phyloP scores from a whole-genome alignment of 2,888 invertebrate genomes.

The Heliconius ismenius region DNA sequence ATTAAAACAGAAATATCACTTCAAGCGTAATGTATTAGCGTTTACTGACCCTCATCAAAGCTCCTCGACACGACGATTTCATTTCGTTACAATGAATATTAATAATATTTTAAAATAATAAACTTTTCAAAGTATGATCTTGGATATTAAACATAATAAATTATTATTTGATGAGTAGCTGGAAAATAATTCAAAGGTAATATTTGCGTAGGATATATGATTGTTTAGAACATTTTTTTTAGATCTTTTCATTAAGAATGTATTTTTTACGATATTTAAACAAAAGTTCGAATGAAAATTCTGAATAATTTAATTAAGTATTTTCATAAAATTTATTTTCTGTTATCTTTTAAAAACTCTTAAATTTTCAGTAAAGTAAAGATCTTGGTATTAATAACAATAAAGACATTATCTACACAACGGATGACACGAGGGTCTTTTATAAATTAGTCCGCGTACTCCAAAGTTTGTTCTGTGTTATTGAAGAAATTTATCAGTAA shows the following conservation, averaged over 20 bases:
- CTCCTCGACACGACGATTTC: conserved; percentile 28
- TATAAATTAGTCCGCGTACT: background rate
- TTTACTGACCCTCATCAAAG: conserved; percentile 41
- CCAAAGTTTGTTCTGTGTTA: background rate
- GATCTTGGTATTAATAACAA: background rate
- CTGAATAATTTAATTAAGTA: no score
- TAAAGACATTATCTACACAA: background rate
- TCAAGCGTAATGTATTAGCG: conserved; percentile 42
- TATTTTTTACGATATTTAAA: background rate
- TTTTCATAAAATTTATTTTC: no score
- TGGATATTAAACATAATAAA: background rate
- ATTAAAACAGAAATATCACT: conserved; percentile 47
- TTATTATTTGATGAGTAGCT: background rate
- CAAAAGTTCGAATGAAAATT: background rate
- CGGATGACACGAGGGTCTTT: background rate
- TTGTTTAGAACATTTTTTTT: background rate
- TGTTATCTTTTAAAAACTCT: background rate
- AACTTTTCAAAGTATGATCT: background rate
- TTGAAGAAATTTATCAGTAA: background rate
- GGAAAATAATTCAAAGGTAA: background rate
- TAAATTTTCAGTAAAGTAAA: background rate
- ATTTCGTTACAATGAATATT: conserved; percentile 37
- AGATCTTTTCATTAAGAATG: background rate
- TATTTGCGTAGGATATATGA: conserved; percentile 2
- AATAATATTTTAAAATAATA: conserved; percentile 24